phyloP scores from a whole-genome alignment of 2,113 vertebrate genomes.

The Equus przewalskii region DNA sequence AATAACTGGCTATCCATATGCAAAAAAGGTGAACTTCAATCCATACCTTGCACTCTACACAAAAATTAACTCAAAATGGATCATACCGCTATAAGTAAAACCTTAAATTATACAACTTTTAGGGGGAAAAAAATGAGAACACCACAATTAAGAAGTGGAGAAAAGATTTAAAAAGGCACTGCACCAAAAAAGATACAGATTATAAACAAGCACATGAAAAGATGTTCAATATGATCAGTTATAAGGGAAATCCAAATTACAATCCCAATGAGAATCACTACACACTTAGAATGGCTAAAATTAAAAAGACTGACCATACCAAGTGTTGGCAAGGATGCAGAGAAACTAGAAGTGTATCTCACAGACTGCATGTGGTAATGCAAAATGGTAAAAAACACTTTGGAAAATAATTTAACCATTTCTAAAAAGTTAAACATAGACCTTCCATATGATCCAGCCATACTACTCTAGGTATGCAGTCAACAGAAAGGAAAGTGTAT shows the following conservation, averaged over 20 bases:
- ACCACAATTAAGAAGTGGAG: not conserved
- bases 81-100: not conserved
- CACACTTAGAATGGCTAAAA: not conserved
- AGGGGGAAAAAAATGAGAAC: not conserved
- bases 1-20: not conserved
- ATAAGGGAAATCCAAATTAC: not conserved
- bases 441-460: not conserved
- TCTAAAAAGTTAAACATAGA: not conserved
- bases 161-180: not conserved
- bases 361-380: not conserved
- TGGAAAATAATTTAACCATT: not conserved
- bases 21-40: not conserved
- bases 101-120: not conserved
- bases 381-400: not conserved
- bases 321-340: not conserved
- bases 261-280: not conserved
- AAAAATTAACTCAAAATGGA: not conserved
- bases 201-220: not conserved
- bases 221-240: not conserved
- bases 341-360: not conserved
- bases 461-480: not conserved
- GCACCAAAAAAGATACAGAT: not conserved
- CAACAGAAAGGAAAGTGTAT: not conserved
- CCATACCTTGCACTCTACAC: not conserved
- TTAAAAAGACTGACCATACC: not conserved